These are phyloP conservation scores for Sminthurides aquaticus DNA, from an alignment of 2,888 invertebrate species.

Conservation along the genomic window DNA sequence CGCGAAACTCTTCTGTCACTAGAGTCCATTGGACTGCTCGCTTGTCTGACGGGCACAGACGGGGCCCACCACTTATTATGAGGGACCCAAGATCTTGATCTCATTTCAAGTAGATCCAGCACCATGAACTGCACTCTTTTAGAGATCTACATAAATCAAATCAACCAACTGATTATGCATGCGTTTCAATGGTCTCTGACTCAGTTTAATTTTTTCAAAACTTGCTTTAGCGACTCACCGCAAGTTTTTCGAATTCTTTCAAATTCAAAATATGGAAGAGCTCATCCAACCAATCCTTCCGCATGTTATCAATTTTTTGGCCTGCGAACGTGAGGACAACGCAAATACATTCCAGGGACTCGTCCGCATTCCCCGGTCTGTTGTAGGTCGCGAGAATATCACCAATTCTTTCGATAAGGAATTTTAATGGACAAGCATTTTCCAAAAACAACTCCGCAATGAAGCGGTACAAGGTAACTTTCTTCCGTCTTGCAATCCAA, in stretches of 20 bases:
- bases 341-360: conserved; percentile 40
- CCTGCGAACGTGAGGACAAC: conserved; percentile 41
- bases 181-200: background rate
- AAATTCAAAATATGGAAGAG: conserved; percentile 21
- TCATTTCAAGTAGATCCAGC: conserved; percentile 40
- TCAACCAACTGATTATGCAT: background rate
- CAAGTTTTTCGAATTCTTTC: conserved; percentile 18
- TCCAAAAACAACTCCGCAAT: conserved; percentile 41
- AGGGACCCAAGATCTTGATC: conserved; percentile 37
- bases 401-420: conserved; percentile 32
- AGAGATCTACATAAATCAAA: conserved; percentile 22
- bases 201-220: no score
- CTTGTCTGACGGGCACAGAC: conserved; percentile 25
- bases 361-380: conserved; percentile 34
- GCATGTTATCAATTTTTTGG: conserved; percentile 31
- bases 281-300: conserved; percentile 33
- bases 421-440: conserved; percentile 39
- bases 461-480: conserved; percentile 40
- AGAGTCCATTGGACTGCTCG: background rate
- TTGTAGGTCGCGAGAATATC: conserved; percentile 32
- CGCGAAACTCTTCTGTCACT: background rate
- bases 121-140: conserved; percentile 42
- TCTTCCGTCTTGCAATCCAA: conserved; percentile 32
- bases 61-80: conserved; percentile 43
- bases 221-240: no score